phyloP scores from a whole-genome alignment of 1,140 invertebrate species.

The Leptopilina boulardi region DNA sequence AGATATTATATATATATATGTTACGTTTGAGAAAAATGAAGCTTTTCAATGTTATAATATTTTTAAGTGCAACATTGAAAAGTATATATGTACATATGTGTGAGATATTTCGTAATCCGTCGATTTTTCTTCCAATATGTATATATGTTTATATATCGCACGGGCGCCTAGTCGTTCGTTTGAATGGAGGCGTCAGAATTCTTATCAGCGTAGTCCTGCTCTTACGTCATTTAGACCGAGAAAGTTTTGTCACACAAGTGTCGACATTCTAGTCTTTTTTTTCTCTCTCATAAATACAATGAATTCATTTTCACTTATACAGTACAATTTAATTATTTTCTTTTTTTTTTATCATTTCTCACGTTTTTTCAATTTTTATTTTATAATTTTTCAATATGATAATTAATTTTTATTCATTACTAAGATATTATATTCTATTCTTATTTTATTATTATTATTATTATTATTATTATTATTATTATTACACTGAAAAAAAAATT shows the following conservation, averaged over 20 bases:
- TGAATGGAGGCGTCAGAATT: constrained; percentile 70
- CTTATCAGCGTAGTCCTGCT: constrained; percentile 63
- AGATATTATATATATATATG: neutral
- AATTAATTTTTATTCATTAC: too few species aligned
- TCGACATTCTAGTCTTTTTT: constrained; percentile 35
- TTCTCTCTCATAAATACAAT: constrained; percentile 44
- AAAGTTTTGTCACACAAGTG: constrained; percentile 57
- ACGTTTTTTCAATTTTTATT: neutral
- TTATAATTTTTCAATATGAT: too few species aligned
- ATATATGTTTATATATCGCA: constrained; percentile 37
- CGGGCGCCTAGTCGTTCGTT: constrained; percentile 40
- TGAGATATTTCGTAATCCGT: constrained; percentile 39
- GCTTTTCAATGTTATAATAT: constrained; percentile 16
- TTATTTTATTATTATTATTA: too few species aligned
- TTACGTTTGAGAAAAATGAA: constrained; percentile 4
- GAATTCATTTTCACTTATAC: constrained; percentile 42
- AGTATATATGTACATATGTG: constrained; percentile 23
- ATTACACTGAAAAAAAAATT: too few species aligned
- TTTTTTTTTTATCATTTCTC: constrained; percentile 27
- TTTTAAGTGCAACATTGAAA: neutral
- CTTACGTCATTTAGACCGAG: constrained; percentile 63
- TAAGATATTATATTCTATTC: too few species aligned
- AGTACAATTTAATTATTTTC: constrained; percentile 32
- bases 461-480: too few species aligned
- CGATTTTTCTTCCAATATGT: constrained; percentile 43